Percentiles rank a stretch among this genome's conserved stretches.
Evolutionary conservation across 2,888 invertebrate species (phyloP).

Genomic region (Troides aeacus): DNA sequence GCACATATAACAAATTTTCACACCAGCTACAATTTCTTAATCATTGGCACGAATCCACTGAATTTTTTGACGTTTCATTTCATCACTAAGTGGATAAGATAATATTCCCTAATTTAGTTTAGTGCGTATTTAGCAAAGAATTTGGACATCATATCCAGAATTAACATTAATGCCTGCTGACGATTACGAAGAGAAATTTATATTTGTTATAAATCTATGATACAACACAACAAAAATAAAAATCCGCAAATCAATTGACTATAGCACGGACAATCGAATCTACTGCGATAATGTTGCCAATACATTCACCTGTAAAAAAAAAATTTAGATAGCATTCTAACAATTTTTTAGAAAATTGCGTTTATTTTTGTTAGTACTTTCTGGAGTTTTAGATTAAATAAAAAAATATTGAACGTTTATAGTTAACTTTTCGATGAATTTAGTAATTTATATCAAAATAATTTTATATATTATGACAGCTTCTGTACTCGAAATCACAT

Average conservation of each 20-base stretch:
- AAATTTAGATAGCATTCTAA: neutral
- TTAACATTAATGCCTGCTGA: neutral
- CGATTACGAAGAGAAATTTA: neutral
- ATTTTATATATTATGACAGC: too few species aligned
- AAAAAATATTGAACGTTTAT: neutral
- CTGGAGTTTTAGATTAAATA: neutral
- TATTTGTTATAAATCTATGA: conserved; percentile 20
- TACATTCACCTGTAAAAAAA: neutral
- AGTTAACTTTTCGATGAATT: neutral
- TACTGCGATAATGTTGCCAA: conserved; percentile 29
- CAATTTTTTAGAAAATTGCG: neutral
- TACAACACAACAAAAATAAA: conserved; percentile 42
- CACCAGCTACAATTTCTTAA: conserved; percentile 54
- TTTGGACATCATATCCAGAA: conserved; percentile 1
- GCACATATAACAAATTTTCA: conserved; percentile 55
- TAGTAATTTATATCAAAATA: too few species aligned
- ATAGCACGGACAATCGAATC: conserved; percentile 35
- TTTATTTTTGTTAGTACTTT: neutral
- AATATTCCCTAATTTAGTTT: conserved; percentile 32
- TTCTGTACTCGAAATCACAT: too few species aligned
- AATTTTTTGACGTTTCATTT: conserved; percentile 75
- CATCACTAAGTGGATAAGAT: conserved; percentile 53
- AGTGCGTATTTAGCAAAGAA: conserved; percentile 2
- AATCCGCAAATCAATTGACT: conserved; percentile 39
- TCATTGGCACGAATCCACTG: conserved; percentile 70